These are phyloP conservation scores for Arizona elegans DNA, from an alignment of 2,113 vertebrate genomes.

Conservation along the genomic window DNA sequence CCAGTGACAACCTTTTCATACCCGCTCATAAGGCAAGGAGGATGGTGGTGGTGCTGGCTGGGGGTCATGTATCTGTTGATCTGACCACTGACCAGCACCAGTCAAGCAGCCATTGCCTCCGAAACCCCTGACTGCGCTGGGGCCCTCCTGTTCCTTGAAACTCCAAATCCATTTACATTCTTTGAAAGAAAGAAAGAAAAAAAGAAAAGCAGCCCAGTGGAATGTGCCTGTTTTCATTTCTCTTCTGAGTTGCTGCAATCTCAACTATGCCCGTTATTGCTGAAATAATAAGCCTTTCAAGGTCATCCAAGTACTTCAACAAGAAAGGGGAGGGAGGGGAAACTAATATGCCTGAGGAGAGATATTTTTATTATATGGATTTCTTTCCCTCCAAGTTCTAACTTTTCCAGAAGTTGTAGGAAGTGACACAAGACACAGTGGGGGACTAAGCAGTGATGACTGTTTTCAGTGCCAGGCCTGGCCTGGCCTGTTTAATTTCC, in stretches of 20 bases:
- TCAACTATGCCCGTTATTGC: constrained; percentile 24
- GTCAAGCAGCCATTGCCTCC: background rate
- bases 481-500: background rate
- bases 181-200: rapidly evolving
- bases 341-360: background rate
- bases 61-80: background rate
- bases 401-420: background rate
- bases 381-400: background rate
- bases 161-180: background rate
- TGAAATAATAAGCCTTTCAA: constrained; percentile 40
- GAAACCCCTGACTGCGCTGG: background rate
- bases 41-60: background rate
- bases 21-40: background rate
- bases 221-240: constrained; percentile 27
- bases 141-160: background rate
- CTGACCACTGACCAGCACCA: background rate
- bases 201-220: background rate
- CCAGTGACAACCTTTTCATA: background rate
- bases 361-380: background rate
- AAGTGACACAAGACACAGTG: background rate
- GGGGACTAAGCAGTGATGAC: background rate
- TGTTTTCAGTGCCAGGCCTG: background rate
- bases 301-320: constrained; percentile 16
- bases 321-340: background rate
- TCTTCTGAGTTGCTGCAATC: constrained; percentile 1